These are phyloP conservation scores for Bombus haemorrhoidalis DNA, from an alignment of 1,140 invertebrate genomes.

Conservation along the genomic window DNA sequence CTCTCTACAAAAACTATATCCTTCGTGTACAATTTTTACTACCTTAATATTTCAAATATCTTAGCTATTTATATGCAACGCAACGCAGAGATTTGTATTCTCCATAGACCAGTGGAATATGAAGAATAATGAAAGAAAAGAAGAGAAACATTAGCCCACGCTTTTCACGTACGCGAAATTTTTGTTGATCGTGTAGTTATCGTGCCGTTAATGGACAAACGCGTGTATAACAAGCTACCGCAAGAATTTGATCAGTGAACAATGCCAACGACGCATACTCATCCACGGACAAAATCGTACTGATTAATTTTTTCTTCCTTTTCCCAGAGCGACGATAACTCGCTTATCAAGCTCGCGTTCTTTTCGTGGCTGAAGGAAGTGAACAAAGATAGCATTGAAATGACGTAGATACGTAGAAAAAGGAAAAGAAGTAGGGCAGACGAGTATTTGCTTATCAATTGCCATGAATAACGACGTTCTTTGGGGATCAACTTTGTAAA, in stretches of 20 bases:
- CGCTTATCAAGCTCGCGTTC: constrained; percentile 21
- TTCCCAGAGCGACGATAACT: not conserved
- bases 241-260: not conserved
- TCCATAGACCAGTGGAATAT: too few species aligned
- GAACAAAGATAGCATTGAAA: constrained; percentile 35
- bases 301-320: constrained; percentile 22
- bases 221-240: too few species aligned
- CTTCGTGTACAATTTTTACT: too few species aligned
- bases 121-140: too few species aligned
- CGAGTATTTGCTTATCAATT: not conserved
- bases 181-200: not conserved
- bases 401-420: not conserved
- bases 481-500: not conserved
- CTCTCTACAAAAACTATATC: too few species aligned
- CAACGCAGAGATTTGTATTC: too few species aligned
- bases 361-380: constrained; percentile 33
- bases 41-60: too few species aligned
- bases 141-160: too few species aligned
- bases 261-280: constrained; percentile 1
- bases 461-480: not conserved
- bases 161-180: not conserved
- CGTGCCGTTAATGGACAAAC: not conserved
- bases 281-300: not conserved
- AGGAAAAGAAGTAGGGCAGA: not conserved
- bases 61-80: too few species aligned